Evolutionary conservation across 2,888 invertebrate species (phyloP), one percentile per base, ranked within the genome.

Genomic region (Ectobius pallidus): DNA sequence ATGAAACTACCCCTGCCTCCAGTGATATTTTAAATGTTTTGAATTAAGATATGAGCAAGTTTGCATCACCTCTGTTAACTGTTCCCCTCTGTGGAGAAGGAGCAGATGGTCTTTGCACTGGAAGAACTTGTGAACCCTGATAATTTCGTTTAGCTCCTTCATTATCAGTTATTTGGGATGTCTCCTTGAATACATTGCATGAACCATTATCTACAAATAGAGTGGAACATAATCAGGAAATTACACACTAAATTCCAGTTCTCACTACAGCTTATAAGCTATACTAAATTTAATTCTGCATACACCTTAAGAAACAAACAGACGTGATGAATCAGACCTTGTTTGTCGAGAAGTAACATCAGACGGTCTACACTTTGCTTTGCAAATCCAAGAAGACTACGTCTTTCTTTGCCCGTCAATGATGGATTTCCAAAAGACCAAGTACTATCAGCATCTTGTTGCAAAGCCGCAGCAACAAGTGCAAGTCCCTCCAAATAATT

Each of bases 401-500:
- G 52, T 25, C 63, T 44, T 55, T 71, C 71, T 34, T 71, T 71
- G 7, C 32, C 55, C 11, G 71, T 49, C 18, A 71, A 34, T 7
- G 39, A 27, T 14, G 71, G 62, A 39, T 67, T 55, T 52, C 71
- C 65, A 20, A 27, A 42, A 16, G 46, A 20, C 55, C 65, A 71
- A 65, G 27, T 39, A 18, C 42, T 39, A 9, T 71, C 65, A 55
- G 71, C 63, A 71, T 65, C 67, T 34, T 71, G 71, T 18, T 55
- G 65, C n/a, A 71, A 39, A 39, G 71, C 65, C 39, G 71, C 67
- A 42, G 71, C 71, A 32, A 71, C 71, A 20, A 71, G 27, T 14
- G 71, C 63, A 39, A 71, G 49, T 20, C 71, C 71, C 32, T 71
- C 71, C 34, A 71, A 71, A 30, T 71, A 71, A 22, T 55, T 71